Conservation (phyloP, 2,113 vertebrate genomes). For the Cyanoramphus novaezelandiae region DNA sequence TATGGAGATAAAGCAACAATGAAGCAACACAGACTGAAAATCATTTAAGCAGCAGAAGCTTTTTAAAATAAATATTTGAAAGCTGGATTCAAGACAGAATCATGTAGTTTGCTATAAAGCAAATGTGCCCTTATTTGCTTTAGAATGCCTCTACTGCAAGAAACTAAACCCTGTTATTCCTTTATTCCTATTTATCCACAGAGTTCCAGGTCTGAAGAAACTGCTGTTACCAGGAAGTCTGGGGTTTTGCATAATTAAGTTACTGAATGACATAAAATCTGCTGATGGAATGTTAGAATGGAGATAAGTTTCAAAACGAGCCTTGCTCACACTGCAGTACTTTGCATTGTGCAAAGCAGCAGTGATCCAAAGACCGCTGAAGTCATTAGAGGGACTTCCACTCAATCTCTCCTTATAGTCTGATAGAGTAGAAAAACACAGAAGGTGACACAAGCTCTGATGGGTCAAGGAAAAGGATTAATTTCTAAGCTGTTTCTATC, state of each 20-base stretch:
- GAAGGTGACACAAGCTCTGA: neutral
- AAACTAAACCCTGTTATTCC: neutral
- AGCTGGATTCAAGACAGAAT: neutral
- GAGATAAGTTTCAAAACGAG: neutral
- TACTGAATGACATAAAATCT: neutral
- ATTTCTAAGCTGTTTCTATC: neutral
- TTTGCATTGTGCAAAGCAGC: neutral
- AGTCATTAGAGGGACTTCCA: neutral
- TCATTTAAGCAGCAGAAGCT: constrained; percentile 26
- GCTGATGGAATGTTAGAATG: neutral
- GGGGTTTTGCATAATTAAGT: neutral
- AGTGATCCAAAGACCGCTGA: neutral
- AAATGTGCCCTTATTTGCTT: neutral
- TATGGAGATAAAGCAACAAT: constrained; percentile 14
- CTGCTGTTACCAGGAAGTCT: neutral
- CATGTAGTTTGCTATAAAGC: neutral
- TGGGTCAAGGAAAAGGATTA: neutral
- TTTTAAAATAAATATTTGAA: neutral
- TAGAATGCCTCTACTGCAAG: neutral
- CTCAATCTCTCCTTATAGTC: neutral
- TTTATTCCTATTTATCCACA: neutral
- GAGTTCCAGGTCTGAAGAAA: neutral
- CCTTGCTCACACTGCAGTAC: neutral
- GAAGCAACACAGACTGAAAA: constrained; percentile 22
- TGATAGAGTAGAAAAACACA: neutral